A percentile compares a stretch with the other conserved stretches of the same genome.
Conservation (phyloP, 1,140 invertebrate genomes). For the Phocides pigmalion region DNA sequence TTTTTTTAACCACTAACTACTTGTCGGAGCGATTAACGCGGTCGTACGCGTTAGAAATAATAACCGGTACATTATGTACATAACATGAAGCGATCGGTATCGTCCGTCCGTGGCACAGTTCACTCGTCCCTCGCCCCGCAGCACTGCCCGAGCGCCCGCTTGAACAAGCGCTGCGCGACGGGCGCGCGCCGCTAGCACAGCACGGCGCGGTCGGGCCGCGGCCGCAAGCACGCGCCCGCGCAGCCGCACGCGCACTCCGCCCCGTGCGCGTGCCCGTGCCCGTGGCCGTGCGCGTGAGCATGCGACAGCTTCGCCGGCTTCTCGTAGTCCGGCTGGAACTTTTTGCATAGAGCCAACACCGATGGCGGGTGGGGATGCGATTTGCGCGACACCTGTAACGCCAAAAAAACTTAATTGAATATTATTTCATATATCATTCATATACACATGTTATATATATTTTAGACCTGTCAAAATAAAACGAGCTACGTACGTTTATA, state of each 20-base stretch:
- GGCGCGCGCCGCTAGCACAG: conserved; percentile 44
- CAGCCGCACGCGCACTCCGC: conserved; percentile 45
- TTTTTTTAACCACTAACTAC: too few relatives aligned
- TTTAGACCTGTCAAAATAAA: too few relatives aligned
- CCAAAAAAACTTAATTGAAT: too few relatives aligned
- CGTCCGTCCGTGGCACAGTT: neutral
- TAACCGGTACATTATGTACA: too few relatives aligned
- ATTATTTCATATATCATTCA: too few relatives aligned
- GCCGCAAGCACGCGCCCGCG: conserved; percentile 42
- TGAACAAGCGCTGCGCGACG: conserved; percentile 49
- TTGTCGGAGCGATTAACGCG: too few relatives aligned
- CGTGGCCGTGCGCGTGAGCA: conserved; percentile 39
- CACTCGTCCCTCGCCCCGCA: conserved; percentile 27
- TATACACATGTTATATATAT: too few relatives aligned
- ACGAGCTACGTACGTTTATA: too few relatives aligned
- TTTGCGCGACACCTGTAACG: conserved; percentile 75
- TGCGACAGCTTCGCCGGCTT: conserved; percentile 63
- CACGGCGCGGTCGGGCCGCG: conserved; percentile 50
- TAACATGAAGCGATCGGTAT: too few relatives aligned
- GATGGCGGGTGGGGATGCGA: conserved; percentile 76
- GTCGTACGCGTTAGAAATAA: too few relatives aligned
- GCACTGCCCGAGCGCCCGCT: conserved; percentile 44
- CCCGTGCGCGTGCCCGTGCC: conserved; percentile 29
- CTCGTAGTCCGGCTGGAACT: conserved; percentile 81
- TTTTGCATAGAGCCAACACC: conserved; percentile 79